Base-by-base conservation (phyloP, 1,140 invertebrate species). In the Platyura marginata region DNA sequence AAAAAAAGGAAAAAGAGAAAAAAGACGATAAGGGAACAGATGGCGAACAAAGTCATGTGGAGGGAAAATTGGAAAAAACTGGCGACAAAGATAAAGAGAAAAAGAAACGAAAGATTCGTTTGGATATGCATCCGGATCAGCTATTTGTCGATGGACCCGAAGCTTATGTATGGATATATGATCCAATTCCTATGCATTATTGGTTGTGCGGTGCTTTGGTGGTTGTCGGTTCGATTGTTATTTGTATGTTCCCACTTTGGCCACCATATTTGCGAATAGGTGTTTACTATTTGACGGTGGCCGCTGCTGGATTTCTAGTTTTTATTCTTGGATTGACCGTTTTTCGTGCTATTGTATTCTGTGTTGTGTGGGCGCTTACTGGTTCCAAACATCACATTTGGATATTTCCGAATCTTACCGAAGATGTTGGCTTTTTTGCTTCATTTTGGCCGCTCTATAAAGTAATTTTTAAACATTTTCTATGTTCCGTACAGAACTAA, bases 81-180 rank as follows among this genome's bases (percentile, higher is more conserved):
- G 41, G 40, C 4, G 43, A 42, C 36, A 46, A 39, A 32, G 62
- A 67, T 44, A 70, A 71, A 46, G 71, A 74, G 47, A 75, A 74
- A 55, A 67, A 69, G 45, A 77, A 77, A 51, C 69, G 74, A 46
- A 77, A 77, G 62, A 74, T 77, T 18, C 79, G 91, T 33, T 61
- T 98, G 11, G 89, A 96, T 62, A 96, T 97, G 91, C 90, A 95
- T 65, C 74, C 90, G 52, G 85, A 95, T 47, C 91, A 98, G 63
- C 62, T 79, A 49, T 96, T 97, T 67, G 72, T 90, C 3, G 94
- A 98, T 65, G 83, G 81, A 32, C 72, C 81, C 23, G 91, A 97
- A 66, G 87, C 94, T 3, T 99, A 97, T 66, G 94, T 98, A 13
- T 98, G 96, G 96, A 84, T 98, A 44, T 99, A 96, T 66, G 94